Conservation (phyloP, 2,797 vertebrate genomes). For the Helostoma temminkii region DNA sequence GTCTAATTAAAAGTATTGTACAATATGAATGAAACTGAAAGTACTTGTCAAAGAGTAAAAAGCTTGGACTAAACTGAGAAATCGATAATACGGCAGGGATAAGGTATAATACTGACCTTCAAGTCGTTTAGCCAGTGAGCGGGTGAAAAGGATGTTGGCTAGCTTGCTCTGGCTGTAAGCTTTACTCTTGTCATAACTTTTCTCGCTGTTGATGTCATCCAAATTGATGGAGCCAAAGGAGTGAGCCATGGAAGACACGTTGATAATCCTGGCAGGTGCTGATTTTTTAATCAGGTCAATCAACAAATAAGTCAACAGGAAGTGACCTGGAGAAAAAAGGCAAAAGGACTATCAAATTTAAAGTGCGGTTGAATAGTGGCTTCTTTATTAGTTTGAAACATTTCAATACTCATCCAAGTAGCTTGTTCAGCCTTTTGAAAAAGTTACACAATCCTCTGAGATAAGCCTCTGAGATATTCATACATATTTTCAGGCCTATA, state of each 20-base stretch:
- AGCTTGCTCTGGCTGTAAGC: constrained; percentile 95
- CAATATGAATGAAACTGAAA: background rate
- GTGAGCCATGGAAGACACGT: constrained; percentile 90
- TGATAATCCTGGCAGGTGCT: constrained; percentile 88
- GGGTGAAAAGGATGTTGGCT: constrained; percentile 92
- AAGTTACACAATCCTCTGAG: too few species aligned
- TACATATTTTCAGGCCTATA: too few species aligned
- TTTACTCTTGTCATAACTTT: constrained; percentile 80
- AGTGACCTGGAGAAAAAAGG: constrained; percentile 86
- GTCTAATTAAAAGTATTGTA: too few species aligned
- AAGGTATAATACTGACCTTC: constrained; percentile 80
- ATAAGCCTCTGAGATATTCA: too few species aligned
- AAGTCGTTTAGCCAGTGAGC: constrained; percentile 86
- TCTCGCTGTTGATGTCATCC: constrained; percentile 92
- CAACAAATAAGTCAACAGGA: constrained; percentile 89
- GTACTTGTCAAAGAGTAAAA: background rate
- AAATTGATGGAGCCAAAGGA: constrained; percentile 87
- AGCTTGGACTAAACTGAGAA: background rate
- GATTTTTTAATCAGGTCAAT: constrained; percentile 83
- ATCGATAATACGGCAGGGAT: fast-evolving
- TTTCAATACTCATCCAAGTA: too few species aligned
- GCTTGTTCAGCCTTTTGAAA: too few species aligned
- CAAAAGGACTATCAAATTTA: too few species aligned
- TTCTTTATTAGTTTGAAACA: too few species aligned
- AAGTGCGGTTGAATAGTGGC: too few species aligned